Conservation (phyloP, 2,888 invertebrate genomes). For the Adineta ricciae region DNA sequence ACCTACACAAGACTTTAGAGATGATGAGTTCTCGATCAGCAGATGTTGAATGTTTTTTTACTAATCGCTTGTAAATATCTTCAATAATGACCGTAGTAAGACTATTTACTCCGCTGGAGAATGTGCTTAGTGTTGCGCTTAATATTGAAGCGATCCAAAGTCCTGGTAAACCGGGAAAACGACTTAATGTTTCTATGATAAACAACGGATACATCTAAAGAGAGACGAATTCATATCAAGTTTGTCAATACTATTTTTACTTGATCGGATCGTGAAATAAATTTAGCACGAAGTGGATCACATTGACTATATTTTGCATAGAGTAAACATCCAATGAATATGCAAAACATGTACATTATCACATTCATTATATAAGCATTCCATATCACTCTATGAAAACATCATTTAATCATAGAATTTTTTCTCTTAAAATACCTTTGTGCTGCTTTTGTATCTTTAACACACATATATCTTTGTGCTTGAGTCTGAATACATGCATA, state of each 20-base stretch:
- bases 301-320: too few relatives aligned
- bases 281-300: too few relatives aligned
- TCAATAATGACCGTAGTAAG: too few relatives aligned
- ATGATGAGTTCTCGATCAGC: too few relatives aligned
- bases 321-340: too few relatives aligned
- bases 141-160: constrained; percentile 90
- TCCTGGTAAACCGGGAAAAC: constrained; percentile 69
- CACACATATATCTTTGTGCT: constrained; percentile 79
- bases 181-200: constrained; percentile 71
- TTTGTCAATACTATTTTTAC: background rate
- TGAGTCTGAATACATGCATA: constrained; percentile 86
- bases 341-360: background rate
- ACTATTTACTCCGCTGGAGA: too few relatives aligned
- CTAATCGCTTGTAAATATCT: too few relatives aligned
- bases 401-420: too few relatives aligned
- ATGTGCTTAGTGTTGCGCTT: constrained; percentile 69
- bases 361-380: background rate
- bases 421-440: background rate
- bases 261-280: background rate
- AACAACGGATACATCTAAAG: constrained; percentile 60
- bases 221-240: background rate
- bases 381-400: too few relatives aligned
- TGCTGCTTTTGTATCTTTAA: constrained; percentile 66
- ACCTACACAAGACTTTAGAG: too few relatives aligned
- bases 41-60: too few relatives aligned